phyloP scores from a whole-genome alignment of 2,888 invertebrate species.

The Germaria angustata region DNA sequence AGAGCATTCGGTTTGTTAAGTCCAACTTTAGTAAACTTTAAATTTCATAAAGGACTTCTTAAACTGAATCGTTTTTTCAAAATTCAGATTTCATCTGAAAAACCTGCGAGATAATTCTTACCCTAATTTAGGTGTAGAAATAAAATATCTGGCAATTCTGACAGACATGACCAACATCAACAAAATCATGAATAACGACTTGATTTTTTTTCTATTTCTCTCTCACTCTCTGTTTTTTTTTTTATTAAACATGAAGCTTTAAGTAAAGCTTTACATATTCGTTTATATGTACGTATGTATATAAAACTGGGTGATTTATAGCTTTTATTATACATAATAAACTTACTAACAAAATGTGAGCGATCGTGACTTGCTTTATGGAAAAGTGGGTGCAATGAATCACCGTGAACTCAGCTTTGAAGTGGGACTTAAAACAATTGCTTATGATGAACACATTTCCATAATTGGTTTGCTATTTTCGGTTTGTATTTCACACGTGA shows the following conservation, averaged over 20 bases:
- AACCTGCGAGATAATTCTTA: too few relatives aligned
- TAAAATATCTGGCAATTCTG: background rate
- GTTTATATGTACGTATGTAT: background rate
- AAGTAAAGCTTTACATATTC: background rate
- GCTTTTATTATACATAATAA: slow-evolving; percentile 25
- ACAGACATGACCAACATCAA: slow-evolving; percentile 43
- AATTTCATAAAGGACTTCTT: too few relatives aligned
- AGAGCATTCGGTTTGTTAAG: too few relatives aligned
- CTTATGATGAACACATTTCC: background rate
- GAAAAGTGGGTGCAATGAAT: slow-evolving; percentile 6
- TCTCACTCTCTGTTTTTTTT: background rate
- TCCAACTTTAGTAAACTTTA: too few relatives aligned
- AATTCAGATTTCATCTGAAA: too few relatives aligned
- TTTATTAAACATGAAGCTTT: slow-evolving; percentile 19
- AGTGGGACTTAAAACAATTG: background rate
- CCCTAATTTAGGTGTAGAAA: background rate
- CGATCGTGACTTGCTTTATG: background rate
- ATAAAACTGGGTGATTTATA: too few relatives aligned
- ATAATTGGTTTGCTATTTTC: background rate
- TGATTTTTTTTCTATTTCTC: background rate
- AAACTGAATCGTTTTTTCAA: too few relatives aligned
- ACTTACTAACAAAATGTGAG: background rate
- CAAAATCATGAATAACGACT: slow-evolving; percentile 31
- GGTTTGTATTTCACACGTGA: background rate
- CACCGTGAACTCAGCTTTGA: slow-evolving; percentile 40